Conservation (phyloP, 1,140 invertebrate species). For the Zaprionus gabonicus region DNA sequence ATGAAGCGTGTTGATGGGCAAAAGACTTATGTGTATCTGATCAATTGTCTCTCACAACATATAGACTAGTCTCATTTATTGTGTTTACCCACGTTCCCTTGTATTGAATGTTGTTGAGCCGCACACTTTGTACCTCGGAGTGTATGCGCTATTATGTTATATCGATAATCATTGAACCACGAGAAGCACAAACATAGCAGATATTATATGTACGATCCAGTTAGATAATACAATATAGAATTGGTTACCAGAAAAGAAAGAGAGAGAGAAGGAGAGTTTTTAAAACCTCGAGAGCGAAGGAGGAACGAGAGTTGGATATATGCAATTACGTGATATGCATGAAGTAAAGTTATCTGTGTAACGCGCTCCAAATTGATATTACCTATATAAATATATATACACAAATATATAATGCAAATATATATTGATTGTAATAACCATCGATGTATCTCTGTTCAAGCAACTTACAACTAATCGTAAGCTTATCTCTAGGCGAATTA, state of each 20-base stretch:
- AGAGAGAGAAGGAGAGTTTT: constrained; percentile 25
- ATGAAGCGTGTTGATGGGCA: constrained; percentile 25
- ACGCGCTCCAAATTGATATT: constrained; percentile 43
- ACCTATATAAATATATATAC: constrained; percentile 28
- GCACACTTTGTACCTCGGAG: neutral
- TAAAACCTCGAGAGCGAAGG: constrained; percentile 31
- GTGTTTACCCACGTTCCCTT: neutral
- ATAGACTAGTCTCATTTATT: constrained; percentile 2
- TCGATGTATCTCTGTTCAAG: constrained; percentile 72
- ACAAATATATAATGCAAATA: constrained; percentile 27
- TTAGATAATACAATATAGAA: constrained; percentile 25
- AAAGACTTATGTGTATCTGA: constrained; percentile 40
- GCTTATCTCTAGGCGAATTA: constrained; percentile 39
- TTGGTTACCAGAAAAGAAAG: constrained; percentile 18
- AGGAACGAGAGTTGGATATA: constrained; percentile 10
- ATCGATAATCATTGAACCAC: constrained; percentile 21
- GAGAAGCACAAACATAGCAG: constrained; percentile 29
- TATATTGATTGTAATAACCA: constrained; percentile 49
- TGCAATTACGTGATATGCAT: constrained; percentile 53
- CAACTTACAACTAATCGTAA: constrained; percentile 57
- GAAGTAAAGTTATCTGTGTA: constrained; percentile 43
- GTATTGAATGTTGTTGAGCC: constrained; percentile 31
- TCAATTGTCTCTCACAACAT: constrained; percentile 6
- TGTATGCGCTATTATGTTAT: constrained; percentile 16
- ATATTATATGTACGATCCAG: constrained; percentile 23